Base-by-base conservation (phyloP, 2,797 vertebrate genomes). In the Lutjanus argentimaculatus region DNA sequence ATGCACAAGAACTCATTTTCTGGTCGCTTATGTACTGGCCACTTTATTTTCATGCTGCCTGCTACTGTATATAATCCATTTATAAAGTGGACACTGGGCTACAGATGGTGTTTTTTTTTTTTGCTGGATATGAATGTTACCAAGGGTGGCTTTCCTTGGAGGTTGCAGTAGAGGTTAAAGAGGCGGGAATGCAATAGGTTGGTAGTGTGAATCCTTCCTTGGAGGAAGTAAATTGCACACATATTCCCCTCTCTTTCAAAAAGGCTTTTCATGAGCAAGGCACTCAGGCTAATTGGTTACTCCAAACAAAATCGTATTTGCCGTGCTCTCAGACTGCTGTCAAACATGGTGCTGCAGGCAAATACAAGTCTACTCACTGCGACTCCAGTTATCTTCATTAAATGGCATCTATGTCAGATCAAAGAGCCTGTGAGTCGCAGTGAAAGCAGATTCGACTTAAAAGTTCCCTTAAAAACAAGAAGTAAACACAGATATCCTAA, bases 291-390 rank as follows among this genome's bases (percentile, higher is more conserved):
- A 90, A 91, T 88, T 90, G 79, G 84, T 79, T 81, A 75, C 86
- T 85, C 82, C 71, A 88, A 87, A 90, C 74, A 84, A 90, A 89
- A 90, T 78, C n/a, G 55, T 63, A 75, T 83, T 84, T 88, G 85
- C 70, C 72, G 40, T 84, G 58, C 82, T 88, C 81, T 91, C 80
- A 86, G 68, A 80, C 68, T 78, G 81, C 91, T 90, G 91, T 92
- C 90, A 90, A 90, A 93, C 91, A 89, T 56, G 84, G 67, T 45
- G 91, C 92, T 93, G 89, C 89, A 90, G 90, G 91, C 88, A 83
- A 89, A 85, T 87, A 89, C 89, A 86, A 88, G 85, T 87, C 87
- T 79, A 88, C 82, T 85, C 73, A 71, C 84, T 85, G 87, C 51
- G 53, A 87, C 88, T 86, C 78, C 78, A 85, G 85, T 88, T 91